A percentile compares a stretch with the other conserved stretches of the same genome.
Evolutionary conservation across 2,888 invertebrate genomes (phyloP).

Genomic region (Agriotes lineatus): DNA sequence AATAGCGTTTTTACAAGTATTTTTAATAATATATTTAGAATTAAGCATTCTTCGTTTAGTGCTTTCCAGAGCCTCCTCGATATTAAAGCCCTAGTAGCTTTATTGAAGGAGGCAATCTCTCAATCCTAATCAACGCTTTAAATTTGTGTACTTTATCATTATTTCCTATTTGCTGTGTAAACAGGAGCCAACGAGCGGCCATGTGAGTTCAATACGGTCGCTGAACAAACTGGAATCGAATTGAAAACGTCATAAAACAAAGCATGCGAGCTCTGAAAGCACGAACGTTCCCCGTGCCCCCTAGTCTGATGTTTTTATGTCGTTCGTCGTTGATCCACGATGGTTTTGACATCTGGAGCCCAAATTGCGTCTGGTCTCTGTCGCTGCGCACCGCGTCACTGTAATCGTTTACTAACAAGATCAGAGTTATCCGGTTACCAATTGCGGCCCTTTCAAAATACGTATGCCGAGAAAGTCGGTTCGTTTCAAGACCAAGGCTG

Average conservation of each 20-base stretch:
- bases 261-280: slow-evolving; percentile 11
- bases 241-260: slow-evolving; percentile 20
- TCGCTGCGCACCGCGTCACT: background rate
- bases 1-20: background rate
- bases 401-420: no score
- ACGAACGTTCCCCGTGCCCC: background rate
- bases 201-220: slow-evolving; percentile 23
- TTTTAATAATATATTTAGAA: no score
- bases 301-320: background rate
- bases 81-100: no score
- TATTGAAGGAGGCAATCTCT: slow-evolving; percentile 8
- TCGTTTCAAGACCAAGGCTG: background rate
- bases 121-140: slow-evolving; percentile 12
- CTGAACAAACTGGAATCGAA: slow-evolving; percentile 24
- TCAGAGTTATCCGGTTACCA: no score
- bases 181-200: slow-evolving; percentile 12
- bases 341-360: slow-evolving; percentile 28
- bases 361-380: slow-evolving; percentile 29
- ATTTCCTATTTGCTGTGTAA: slow-evolving; percentile 16
- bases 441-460: no score
- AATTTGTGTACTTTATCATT: slow-evolving; percentile 24
- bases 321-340: background rate
- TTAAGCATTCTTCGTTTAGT: no score
- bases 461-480: no score
- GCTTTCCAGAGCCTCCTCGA: no score